Evolutionary conservation across 30 jellyfish, hydroid and myxozoan genomes (phyloP), one percentile per base, ranked within the genome.

Genomic region (Aurelia sp.): DNA sequence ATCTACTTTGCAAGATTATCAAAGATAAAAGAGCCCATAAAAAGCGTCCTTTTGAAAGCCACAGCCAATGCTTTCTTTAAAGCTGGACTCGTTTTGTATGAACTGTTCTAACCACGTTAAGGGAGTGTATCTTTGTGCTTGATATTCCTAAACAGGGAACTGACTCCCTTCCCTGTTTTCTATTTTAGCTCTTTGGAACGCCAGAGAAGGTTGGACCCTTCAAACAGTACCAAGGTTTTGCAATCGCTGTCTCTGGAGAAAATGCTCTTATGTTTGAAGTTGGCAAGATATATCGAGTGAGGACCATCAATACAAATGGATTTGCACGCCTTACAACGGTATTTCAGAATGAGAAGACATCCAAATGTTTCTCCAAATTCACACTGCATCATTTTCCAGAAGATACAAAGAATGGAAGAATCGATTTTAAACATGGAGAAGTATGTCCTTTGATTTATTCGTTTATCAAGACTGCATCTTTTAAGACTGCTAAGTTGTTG

Each of bases 161-260:
- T 44, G 0, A 7, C 15, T 44, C 13, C 55, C 55, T 17, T 51
- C 58, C 20, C 44, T 13, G 10, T 11, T 15, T 69, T 44, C 7
- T 13, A 15, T 22, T 74, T 9, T 67, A 78, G 89, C 69, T 78
- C 16, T 16, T 63, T 18, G 89, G 89, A 11, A 70, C 22, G 22
- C 72, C 89, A n/a, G 47, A 24, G 60, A 78, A 78, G 48, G 80
- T 62, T 7, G 89, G 89, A 41, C 89, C 89, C 38, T 78, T 78
- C 55, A 30, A 62, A 17, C 89, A 78, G 4, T 78, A 78, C 62
- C 55, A 44, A 16, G 71, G 38, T 22, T 78, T 78, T 44, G 20
- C 80, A 7, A 68, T 78, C 15, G 59, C 21, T 17, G 31, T 47
- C 38, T 17, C 59, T 1, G 59, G 52, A 18, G 89, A 74, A 5